Evolutionary conservation across 2,888 invertebrate genomes (phyloP).

Genomic region (Mantis religiosa): DNA sequence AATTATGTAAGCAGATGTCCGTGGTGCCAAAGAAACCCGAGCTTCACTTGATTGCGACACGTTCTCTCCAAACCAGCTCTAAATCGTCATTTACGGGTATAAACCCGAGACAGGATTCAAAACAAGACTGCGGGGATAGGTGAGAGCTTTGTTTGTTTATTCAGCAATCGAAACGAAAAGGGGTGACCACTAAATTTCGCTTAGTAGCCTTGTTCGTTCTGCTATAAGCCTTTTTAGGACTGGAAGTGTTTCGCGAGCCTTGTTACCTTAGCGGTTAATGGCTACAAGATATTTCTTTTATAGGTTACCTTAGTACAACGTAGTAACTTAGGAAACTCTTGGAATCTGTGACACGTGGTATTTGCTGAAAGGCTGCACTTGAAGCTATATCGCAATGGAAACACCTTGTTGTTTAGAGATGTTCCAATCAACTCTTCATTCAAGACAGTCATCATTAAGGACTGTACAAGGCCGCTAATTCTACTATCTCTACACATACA

Average conservation of each 20-base stretch:
- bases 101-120: neutral
- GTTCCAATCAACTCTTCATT: no score
- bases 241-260: neutral
- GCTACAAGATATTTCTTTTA: neutral
- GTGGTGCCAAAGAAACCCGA: neutral
- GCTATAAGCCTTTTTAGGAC: neutral
- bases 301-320: neutral
- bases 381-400: neutral
- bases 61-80: neutral
- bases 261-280: neutral
- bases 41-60: neutral
- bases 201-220: neutral
- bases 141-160: neutral
- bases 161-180: neutral
- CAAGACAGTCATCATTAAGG: no score
- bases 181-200: neutral
- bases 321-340: neutral
- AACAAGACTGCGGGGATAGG: neutral
- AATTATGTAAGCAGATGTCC: neutral
- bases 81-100: neutral
- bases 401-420: no score
- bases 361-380: neutral
- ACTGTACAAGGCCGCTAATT: no score
- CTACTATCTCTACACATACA: no score
- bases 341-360: neutral